Base-by-base conservation (phyloP, 1,140 invertebrate species). In the Helicoverpa armigera region DNA sequence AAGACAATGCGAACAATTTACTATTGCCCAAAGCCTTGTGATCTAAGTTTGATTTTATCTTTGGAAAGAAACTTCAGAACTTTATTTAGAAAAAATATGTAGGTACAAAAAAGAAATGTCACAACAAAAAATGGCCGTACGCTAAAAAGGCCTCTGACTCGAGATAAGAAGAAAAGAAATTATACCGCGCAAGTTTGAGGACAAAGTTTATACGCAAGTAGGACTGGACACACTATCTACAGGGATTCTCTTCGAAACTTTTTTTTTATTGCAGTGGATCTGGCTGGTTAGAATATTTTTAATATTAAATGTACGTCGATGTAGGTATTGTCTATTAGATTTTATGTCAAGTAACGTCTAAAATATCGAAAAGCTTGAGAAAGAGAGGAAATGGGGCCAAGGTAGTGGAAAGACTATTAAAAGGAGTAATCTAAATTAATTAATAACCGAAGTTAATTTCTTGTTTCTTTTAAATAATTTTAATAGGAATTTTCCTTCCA, bases 111-210 rank as follows among this genome's bases (percentile, higher is more conserved):
- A 60, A 60, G 3, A 60, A 60, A 29, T 58, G 11, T 12, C 10
- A 60, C 56, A 48, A 43, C 72, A 48, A 75, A 75, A 56, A 5
- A 70, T 12, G 7, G 29, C 35, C 35, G 35, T 43, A 43, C 35
- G 14, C 53, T 16, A 56, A 73, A 43, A 73, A 58, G 51, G 51
- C 12, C 0, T 50, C 63, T 16, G 14, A 31, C 70, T 56, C n/a
- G 23, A 51, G 73, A 75, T 51, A 75, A 61, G 58, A 75, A 75
- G n/a, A 29, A 75, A 75, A 75, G 58, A 61, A 75, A 75, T 75
- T 60, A 75, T 61, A 61, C 70, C 43, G 58, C 35, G 43, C 58
- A 50, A 61, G 73, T 43, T 75, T 75, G 29, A 75, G 58, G 18
- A 75, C 58, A 75, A 75, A 63, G 35, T 75, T 75, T 75, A 48